Evolutionary conservation across 2,797 vertebrate genomes (phyloP).

Genomic region (Leptodactylus fallax): DNA sequence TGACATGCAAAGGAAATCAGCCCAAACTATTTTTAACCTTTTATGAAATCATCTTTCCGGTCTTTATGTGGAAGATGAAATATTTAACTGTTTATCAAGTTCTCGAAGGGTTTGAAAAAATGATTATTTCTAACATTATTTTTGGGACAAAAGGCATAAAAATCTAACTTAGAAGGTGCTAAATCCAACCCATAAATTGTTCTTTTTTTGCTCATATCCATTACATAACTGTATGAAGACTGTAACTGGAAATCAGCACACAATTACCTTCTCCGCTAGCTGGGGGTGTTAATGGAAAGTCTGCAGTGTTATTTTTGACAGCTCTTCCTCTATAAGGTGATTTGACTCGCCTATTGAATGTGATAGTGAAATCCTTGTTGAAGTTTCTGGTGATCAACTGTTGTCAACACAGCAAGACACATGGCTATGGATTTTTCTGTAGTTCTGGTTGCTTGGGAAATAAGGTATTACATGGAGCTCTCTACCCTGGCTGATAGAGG

Average conservation of each 20-base stretch:
- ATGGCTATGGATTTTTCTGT: too few relatives aligned
- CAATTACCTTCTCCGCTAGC: not conserved
- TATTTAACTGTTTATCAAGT: not conserved
- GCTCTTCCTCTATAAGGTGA: not conserved
- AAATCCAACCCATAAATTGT: not conserved
- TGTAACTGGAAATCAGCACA: not conserved
- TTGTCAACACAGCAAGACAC: too few relatives aligned
- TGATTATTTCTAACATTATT: too few relatives aligned
- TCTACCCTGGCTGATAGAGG: too few relatives aligned
- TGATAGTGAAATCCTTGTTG: too few relatives aligned
- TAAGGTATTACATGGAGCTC: too few relatives aligned
- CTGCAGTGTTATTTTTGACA: not conserved
- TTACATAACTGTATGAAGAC: not conserved
- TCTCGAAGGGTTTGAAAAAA: not conserved
- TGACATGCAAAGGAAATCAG: slow-evolving; percentile 22
- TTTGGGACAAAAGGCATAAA: too few relatives aligned
- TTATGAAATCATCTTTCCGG: not conserved
- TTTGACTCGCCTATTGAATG: too few relatives aligned
- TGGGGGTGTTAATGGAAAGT: not conserved
- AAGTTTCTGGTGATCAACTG: too few relatives aligned
- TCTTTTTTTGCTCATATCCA: not conserved
- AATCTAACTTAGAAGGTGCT: too few relatives aligned
- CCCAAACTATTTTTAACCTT: slow-evolving; percentile 49
- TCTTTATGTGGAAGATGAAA: not conserved
- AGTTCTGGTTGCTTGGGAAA: too few relatives aligned